Evolutionary conservation across 2,797 vertebrate species (phyloP).

Genomic region (Discoglossus pictus): DNA sequence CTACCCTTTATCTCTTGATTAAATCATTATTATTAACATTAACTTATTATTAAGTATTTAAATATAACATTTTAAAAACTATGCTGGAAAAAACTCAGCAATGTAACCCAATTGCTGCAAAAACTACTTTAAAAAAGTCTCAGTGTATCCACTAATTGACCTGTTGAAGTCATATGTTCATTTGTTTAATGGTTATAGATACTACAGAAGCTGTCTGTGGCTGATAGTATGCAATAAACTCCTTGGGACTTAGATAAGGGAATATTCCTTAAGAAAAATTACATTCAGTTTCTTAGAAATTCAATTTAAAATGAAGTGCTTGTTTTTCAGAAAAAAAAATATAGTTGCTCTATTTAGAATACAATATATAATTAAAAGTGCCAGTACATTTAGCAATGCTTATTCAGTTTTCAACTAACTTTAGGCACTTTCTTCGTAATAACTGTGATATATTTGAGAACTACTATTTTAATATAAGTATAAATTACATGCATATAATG

Average conservation of each 20-base stretch:
- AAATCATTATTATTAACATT: too few relatives aligned
- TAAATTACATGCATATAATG: too few relatives aligned
- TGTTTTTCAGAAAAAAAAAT: constrained; percentile 23
- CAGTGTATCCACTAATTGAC: constrained; percentile 34
- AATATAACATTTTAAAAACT: too few relatives aligned
- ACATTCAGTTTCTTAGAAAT: constrained; percentile 31
- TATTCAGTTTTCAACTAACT: too few relatives aligned
- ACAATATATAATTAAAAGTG: constrained; percentile 24
- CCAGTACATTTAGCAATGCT: constrained; percentile 15
- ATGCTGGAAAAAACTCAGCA: too few relatives aligned
- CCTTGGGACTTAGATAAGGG: constrained; percentile 46
- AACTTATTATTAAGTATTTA: too few relatives aligned
- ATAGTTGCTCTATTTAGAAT: constrained; percentile 34
- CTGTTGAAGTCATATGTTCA: constrained; percentile 38
- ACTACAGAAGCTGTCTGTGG: constrained; percentile 39
- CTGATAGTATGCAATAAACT: constrained; percentile 40
- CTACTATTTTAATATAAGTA: too few relatives aligned
- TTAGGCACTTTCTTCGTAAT: too few relatives aligned
- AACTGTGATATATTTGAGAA: too few relatives aligned
- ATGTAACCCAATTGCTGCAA: too few relatives aligned
- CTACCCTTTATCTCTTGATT: too few relatives aligned
- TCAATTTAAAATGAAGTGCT: constrained; percentile 40
- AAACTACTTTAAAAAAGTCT: constrained; percentile 5
- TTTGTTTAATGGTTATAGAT: constrained; percentile 44
- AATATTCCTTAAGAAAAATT: constrained; percentile 45